Conservation (phyloP, 2,797 vertebrate genomes). For the Pteropus rufus region DNA sequence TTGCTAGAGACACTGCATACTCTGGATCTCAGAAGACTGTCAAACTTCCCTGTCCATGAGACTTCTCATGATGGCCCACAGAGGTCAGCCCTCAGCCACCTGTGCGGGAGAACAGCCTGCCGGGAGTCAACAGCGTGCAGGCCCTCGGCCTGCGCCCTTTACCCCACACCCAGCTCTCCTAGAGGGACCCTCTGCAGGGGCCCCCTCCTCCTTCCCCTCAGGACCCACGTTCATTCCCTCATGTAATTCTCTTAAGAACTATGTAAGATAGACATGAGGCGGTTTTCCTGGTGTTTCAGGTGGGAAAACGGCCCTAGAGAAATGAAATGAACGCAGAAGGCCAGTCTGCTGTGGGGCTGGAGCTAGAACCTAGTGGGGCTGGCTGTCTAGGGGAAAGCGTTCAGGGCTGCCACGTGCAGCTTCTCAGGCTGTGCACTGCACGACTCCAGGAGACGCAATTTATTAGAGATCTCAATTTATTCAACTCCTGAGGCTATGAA, state of each 20-base stretch:
- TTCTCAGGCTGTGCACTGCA: not conserved
- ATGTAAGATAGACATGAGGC: not conserved
- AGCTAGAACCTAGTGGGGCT: not conserved
- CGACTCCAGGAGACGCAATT: not conserved
- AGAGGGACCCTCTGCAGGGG: not conserved
- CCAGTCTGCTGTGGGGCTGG: not conserved
- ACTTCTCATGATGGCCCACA: not conserved
- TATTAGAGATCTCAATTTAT: not conserved
- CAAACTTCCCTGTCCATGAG: not conserved
- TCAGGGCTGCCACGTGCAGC: not conserved
- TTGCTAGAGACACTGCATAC: not conserved
- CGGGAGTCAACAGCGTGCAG: not conserved
- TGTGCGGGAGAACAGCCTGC: rapidly evolving
- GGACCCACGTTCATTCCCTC: not conserved
- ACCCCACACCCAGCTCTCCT: not conserved
- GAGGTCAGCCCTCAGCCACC: not conserved
- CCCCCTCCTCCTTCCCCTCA: not conserved
- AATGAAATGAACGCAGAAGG: not conserved
- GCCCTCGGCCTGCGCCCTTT: not conserved
- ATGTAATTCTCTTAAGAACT: not conserved
- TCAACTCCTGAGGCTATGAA: not conserved
- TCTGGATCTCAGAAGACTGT: not conserved
- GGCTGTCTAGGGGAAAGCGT: too few relatives aligned
- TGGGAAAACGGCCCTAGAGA: not conserved
- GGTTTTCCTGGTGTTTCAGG: not conserved